Evolutionary conservation across 2,797 vertebrate genomes (phyloP).

Genomic region (Potorous gilbertii): DNA sequence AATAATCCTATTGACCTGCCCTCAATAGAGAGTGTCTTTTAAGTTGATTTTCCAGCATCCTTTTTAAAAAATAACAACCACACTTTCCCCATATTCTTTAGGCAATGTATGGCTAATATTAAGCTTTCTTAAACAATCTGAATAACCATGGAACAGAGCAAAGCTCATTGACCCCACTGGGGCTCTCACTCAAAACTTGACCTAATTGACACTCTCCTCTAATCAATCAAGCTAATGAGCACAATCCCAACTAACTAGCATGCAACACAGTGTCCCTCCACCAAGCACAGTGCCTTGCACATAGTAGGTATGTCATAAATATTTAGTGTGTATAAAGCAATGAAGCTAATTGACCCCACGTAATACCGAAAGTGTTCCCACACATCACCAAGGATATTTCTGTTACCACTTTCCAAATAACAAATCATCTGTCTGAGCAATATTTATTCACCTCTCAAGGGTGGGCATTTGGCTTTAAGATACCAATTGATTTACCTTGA

Average conservation of each 20-base stretch:
- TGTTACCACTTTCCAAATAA: background rate
- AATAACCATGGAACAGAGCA: background rate
- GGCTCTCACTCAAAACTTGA: background rate
- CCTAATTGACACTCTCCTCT: too few species aligned
- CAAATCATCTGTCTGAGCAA: background rate
- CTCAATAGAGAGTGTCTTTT: fast-evolving
- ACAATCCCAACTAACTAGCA: background rate
- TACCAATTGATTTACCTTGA: background rate
- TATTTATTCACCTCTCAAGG: background rate
- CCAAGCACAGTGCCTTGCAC: background rate
- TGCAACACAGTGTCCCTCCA: background rate
- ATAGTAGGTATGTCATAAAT: background rate
- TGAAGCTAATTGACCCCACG: background rate
- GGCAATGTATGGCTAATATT: background rate
- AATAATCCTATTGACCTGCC: background rate
- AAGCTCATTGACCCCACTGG: fast-evolving
- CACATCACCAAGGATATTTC: background rate
- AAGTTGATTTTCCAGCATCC: too few species aligned
- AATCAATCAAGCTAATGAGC: fast-evolving
- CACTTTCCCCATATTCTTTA: background rate
- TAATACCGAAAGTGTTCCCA: fast-evolving
- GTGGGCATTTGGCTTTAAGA: background rate
- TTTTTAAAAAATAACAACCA: background rate
- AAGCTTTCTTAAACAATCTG: fast-evolving
- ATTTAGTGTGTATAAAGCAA: background rate